phyloP scores from a whole-genome alignment of 2,797 vertebrate genomes.

The Macrochelys suwanniensis region DNA sequence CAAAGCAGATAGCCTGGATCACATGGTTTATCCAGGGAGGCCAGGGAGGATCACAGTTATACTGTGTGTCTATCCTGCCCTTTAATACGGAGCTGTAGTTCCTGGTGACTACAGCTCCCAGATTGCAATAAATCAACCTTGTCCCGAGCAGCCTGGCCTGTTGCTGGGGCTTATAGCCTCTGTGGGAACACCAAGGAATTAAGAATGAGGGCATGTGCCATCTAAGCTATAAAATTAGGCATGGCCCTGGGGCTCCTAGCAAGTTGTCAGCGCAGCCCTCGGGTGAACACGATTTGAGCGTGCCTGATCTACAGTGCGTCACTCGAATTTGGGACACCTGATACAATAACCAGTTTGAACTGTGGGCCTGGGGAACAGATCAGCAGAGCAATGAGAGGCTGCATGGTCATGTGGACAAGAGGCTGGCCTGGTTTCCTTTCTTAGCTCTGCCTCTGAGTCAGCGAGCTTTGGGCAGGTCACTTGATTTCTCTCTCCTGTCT shows the following conservation, averaged over 20 bases:
- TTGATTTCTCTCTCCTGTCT: slow-evolving; percentile 39
- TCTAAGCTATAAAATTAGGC: not conserved
- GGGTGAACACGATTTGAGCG: not conserved
- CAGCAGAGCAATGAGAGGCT: slow-evolving; percentile 29
- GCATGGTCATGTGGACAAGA: not conserved
- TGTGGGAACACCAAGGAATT: not conserved
- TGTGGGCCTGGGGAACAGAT: slow-evolving; percentile 2
- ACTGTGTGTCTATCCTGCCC: not conserved
- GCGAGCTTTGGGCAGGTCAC: slow-evolving; percentile 8
- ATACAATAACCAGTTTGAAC: not conserved
- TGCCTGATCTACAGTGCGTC: not conserved
- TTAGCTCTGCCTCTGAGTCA: slow-evolving; percentile 23
- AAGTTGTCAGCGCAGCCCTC: not conserved
- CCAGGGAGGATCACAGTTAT: not conserved
- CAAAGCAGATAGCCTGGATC: not conserved
- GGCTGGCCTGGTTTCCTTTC: not conserved
- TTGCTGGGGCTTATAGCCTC: not conserved
- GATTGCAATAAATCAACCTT: not conserved
- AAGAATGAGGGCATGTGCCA: not conserved
- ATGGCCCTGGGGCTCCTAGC: not conserved
- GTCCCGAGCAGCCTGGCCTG: not conserved
- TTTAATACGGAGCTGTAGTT: too few species aligned
- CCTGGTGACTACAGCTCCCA: not conserved
- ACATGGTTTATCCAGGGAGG: not conserved
- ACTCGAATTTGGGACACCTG: not conserved